phyloP scores from a whole-genome alignment of 1,140 invertebrate species.

The Dinoponera quadriceps region DNA sequence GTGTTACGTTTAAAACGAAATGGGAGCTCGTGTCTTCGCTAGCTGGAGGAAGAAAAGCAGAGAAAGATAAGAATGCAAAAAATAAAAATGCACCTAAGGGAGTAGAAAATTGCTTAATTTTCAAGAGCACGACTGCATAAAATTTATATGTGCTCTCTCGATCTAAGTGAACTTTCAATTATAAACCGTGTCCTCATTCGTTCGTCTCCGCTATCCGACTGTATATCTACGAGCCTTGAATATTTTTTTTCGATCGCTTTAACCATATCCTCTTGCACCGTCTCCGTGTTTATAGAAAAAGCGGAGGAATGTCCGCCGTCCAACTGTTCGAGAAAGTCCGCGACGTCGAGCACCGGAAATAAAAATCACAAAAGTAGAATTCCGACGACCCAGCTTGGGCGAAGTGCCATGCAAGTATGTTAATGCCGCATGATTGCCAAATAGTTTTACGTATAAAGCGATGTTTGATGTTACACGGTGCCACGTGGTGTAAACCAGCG shows the following conservation, averaged over 20 bases:
- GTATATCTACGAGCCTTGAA: too few relatives aligned
- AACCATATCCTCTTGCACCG: background rate
- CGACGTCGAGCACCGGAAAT: conserved; percentile 1
- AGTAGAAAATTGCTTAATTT: background rate
- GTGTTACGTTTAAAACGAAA: background rate
- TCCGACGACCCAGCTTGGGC: conserved; percentile 31
- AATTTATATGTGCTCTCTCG: background rate
- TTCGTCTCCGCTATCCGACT: too few relatives aligned
- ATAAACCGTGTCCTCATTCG: too few relatives aligned
- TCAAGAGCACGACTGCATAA: conserved; percentile 2
- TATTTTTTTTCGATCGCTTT: background rate
- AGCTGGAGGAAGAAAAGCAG: background rate
- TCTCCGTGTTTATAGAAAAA: conserved; percentile 25
- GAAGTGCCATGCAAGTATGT: conserved; percentile 49
- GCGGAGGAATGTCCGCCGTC: conserved; percentile 22
- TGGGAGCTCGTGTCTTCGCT: background rate
- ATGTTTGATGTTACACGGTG: background rate
- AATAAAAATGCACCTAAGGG: background rate
- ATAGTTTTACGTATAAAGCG: background rate
- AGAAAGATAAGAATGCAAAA: background rate
- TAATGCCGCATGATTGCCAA: conserved; percentile 12
- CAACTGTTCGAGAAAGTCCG: conserved; percentile 21
- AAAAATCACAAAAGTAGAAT: conserved; percentile 54
- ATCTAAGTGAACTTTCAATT: background rate
- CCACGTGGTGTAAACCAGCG: background rate